These are phyloP conservation scores for Cepaea hortensis DNA, from an alignment of 2,888 invertebrate species.

Conservation along the genomic window DNA sequence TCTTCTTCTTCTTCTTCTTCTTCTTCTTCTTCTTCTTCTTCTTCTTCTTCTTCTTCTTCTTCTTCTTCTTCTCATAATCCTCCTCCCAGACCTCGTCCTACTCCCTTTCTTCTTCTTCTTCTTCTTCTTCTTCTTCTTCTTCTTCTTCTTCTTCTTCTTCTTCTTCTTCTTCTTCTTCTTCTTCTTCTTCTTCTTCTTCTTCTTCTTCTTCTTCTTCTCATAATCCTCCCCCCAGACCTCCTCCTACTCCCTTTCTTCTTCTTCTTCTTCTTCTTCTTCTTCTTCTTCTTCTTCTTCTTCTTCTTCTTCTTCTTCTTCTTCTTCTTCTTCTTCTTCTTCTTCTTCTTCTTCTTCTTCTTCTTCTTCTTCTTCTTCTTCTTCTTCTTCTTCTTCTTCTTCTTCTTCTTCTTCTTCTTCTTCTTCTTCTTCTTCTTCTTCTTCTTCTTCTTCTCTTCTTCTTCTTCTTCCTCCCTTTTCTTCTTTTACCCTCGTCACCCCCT, in stretches of 20 bases:
- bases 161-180: no score
- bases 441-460: neutral
- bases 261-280: neutral
- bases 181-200: neutral
- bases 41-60: no score
- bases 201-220: neutral
- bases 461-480: slow-evolving; percentile 31
- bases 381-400: neutral
- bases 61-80: no score
- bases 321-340: neutral
- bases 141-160: neutral
- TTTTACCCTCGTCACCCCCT: neutral
- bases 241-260: accelerated
- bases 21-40: neutral
- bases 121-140: neutral
- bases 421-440: neutral
- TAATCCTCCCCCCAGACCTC: accelerated
- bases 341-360: neutral
- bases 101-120: neutral
- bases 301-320: neutral
- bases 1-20: neutral
- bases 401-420: neutral
- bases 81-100: neutral
- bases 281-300: neutral
- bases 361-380: neutral